Conservation (phyloP, 2,888 invertebrate species). For the Drosophila rubida region DNA sequence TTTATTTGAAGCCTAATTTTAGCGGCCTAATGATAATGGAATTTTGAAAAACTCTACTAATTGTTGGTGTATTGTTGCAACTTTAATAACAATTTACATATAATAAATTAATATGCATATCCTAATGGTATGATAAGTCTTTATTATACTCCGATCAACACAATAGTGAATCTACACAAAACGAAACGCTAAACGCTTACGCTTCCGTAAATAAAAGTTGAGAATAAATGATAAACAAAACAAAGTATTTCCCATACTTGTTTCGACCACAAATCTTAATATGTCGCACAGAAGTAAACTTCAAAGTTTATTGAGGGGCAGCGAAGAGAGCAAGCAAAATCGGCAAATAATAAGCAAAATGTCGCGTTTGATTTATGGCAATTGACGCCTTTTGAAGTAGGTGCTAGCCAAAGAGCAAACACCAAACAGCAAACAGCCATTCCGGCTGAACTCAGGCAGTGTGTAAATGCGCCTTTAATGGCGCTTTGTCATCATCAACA, state of each 20-base stretch:
- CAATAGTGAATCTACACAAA: too few relatives aligned
- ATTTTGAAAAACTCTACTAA: background rate
- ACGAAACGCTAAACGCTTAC: too few relatives aligned
- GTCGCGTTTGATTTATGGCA: constrained; percentile 78
- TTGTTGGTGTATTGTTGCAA: too few relatives aligned
- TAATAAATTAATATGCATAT: background rate
- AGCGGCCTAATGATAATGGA: constrained; percentile 4
- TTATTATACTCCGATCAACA: too few relatives aligned
- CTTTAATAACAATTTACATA: too few relatives aligned
- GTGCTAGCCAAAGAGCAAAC: constrained; percentile 16
- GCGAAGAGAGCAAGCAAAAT: constrained; percentile 57
- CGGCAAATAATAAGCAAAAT: constrained; percentile 76
- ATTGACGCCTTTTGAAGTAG: constrained; percentile 59
- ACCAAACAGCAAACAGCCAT: background rate
- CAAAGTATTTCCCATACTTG: background rate
- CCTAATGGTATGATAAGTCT: background rate
- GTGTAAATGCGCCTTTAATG: constrained; percentile 82
- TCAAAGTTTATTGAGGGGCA: constrained; percentile 37
- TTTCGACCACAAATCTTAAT: constrained; percentile 59
- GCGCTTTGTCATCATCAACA: constrained; percentile 83
- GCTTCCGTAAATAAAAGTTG: background rate
- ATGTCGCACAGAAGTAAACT: constrained; percentile 24
- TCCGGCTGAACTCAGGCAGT: constrained; percentile 21
- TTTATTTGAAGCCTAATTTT: constrained; percentile 10
- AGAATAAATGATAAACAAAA: background rate